Evolutionary conservation across 2,888 invertebrate genomes (phyloP).

Genomic region (Scaptomyza flava): DNA sequence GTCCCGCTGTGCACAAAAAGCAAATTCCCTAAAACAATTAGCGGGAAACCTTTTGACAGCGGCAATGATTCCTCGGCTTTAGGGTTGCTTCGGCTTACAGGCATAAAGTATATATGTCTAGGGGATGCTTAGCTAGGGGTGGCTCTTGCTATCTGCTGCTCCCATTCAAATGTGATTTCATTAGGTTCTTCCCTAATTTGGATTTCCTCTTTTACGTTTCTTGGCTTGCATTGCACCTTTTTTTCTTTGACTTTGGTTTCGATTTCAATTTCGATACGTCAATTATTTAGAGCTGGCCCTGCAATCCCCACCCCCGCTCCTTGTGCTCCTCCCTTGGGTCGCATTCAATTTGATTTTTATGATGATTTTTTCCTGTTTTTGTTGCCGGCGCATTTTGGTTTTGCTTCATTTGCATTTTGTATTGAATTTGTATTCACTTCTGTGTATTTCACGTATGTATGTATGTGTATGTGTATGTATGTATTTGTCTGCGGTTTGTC

Average conservation of each 20-base stretch:
- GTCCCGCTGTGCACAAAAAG: constrained; percentile 16
- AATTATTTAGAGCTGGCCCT: constrained; percentile 45
- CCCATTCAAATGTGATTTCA: constrained; percentile 23
- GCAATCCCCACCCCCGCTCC: background rate
- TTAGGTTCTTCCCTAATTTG: constrained; percentile 9
- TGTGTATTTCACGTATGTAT: constrained; percentile 52
- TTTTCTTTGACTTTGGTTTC: constrained; percentile 43
- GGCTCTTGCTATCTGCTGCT: constrained; percentile 1
- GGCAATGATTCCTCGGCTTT: background rate
- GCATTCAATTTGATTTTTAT: constrained; percentile 75
- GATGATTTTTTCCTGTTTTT: constrained; percentile 47
- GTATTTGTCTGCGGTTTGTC: constrained; percentile 51
- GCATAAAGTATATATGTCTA: too few species aligned
- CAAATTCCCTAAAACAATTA: constrained; percentile 49
- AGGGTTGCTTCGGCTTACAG: too few species aligned
- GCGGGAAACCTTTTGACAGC: constrained; percentile 51
- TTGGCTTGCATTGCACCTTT: constrained; percentile 35
- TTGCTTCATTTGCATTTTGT: constrained; percentile 76
- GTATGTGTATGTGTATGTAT: background rate
- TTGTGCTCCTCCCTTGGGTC: constrained; percentile 41
- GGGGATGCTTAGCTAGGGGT: constrained; percentile 12
- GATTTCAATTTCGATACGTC: constrained; percentile 60
- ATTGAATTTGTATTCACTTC: constrained; percentile 61
- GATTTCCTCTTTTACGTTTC: constrained; percentile 2
- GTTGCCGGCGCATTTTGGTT: constrained; percentile 52